Conservation (phyloP, 1,140 invertebrate genomes). For the Papilio xuthus region DNA sequence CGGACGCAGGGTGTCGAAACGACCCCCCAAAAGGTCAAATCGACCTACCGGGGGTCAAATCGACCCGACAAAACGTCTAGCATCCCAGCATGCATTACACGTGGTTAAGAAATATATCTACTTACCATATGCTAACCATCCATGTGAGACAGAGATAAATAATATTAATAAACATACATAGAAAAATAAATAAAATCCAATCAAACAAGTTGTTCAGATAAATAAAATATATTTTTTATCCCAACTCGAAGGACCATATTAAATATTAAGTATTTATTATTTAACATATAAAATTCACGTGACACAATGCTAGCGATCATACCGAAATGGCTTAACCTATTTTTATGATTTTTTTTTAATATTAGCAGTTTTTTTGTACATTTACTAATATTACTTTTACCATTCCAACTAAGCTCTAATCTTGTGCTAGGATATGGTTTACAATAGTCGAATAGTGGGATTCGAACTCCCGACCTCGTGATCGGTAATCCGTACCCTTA, state of each 20-base stretch:
- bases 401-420: no score
- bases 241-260: slow-evolving; percentile 2
- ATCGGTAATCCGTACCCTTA: no score
- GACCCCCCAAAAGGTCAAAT: neutral
- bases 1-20: neutral
- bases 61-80: neutral
- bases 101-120: slow-evolving; percentile 2
- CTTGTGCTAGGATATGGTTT: no score
- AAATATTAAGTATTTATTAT: no score
- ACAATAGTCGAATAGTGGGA: no score
- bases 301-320: no score
- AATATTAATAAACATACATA: neutral
- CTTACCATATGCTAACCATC: slow-evolving; percentile 20
- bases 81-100: slow-evolving; percentile 20
- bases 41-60: neutral
- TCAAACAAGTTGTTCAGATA: neutral
- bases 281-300: no score
- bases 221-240: neutral
- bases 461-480: no score
- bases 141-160: slow-evolving; percentile 12
- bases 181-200: neutral
- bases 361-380: no score
- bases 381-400: no score
- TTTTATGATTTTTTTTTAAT: no score
- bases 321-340: no score